phyloP scores from a whole-genome alignment of 2,113 vertebrate species.

The Psammodynastes pulverulentus region DNA sequence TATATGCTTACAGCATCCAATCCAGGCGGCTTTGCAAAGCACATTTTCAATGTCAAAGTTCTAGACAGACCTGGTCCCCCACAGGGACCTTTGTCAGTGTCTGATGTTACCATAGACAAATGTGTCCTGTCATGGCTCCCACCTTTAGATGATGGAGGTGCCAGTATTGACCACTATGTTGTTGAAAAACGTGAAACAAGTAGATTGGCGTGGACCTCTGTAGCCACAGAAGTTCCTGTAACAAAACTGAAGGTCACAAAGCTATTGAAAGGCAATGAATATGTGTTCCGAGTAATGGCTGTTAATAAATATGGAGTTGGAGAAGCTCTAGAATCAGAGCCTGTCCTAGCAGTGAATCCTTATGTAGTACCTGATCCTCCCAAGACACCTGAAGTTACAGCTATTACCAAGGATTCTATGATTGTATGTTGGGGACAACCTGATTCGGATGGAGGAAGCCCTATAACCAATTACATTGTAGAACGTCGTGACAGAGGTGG shows the following conservation, averaged over 20 bases:
- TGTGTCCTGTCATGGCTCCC: slow-evolving; percentile 89
- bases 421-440: slow-evolving; percentile 92
- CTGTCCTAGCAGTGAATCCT: slow-evolving; percentile 87
- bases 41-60: slow-evolving; percentile 94
- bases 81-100: slow-evolving; percentile 83
- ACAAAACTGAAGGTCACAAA: slow-evolving; percentile 89
- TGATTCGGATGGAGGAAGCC: slow-evolving; percentile 88
- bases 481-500: slow-evolving; percentile 88
- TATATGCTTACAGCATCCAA: slow-evolving; percentile 92
- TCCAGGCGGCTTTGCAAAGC: slow-evolving; percentile 93
- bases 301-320: slow-evolving; percentile 96
- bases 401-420: slow-evolving; percentile 94
- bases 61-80: slow-evolving; percentile 95
- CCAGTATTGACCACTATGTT: slow-evolving; percentile 89
- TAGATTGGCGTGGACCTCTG: slow-evolving; percentile 92
- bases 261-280: slow-evolving; percentile 95
- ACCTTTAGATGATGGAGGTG: slow-evolving; percentile 90
- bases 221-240: slow-evolving; percentile 81
- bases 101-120: slow-evolving; percentile 88
- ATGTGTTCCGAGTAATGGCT: slow-evolving; percentile 97
- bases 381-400: slow-evolving; percentile 88
- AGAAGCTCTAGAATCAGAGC: slow-evolving; percentile 88
- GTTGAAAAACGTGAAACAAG: slow-evolving; percentile 98
- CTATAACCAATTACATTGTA: slow-evolving; percentile 89
- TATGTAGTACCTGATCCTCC: slow-evolving; percentile 88